These are phyloP conservation scores for Eleginops maclovinus DNA, from an alignment of 2,113 vertebrate genomes.

Conservation along the genomic window DNA sequence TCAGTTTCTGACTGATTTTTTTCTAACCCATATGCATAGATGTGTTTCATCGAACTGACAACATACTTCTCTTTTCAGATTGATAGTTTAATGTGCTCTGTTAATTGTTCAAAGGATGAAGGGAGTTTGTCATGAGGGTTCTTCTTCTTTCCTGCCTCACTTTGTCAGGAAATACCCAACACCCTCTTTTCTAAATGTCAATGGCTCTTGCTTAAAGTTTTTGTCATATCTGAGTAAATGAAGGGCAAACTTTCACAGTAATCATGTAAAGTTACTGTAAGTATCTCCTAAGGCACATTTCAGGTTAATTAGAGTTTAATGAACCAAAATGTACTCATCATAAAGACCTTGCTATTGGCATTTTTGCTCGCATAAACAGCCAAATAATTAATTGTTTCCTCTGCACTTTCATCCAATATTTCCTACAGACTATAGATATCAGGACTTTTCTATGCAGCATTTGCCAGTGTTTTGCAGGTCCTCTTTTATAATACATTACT, in stretches of 20 bases:
- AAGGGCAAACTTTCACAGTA: conserved; percentile 15
- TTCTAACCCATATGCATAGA: background rate
- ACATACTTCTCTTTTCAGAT: no score
- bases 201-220: background rate
- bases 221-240: background rate
- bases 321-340: conserved; percentile 36
- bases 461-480: conserved; percentile 9
- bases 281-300: conserved; percentile 40
- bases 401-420: conserved; percentile 14
- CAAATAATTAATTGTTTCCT: conserved; percentile 46
- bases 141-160: background rate
- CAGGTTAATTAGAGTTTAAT: conserved; percentile 60
- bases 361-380: conserved; percentile 43
- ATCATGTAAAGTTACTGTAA: conserved; percentile 15
- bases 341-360: conserved; percentile 65
- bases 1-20: background rate
- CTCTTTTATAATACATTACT: conserved; percentile 44
- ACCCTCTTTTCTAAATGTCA: background rate
- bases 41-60: background rate
- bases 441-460: conserved; percentile 19
- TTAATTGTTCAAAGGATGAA: no score
- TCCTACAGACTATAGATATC: conserved; percentile 32
- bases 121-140: conserved; percentile 17
- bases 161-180: background rate
- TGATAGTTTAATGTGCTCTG: no score